phyloP scores from a whole-genome alignment of 2,888 invertebrate genomes.

The Leptopilina drosophilae region DNA sequence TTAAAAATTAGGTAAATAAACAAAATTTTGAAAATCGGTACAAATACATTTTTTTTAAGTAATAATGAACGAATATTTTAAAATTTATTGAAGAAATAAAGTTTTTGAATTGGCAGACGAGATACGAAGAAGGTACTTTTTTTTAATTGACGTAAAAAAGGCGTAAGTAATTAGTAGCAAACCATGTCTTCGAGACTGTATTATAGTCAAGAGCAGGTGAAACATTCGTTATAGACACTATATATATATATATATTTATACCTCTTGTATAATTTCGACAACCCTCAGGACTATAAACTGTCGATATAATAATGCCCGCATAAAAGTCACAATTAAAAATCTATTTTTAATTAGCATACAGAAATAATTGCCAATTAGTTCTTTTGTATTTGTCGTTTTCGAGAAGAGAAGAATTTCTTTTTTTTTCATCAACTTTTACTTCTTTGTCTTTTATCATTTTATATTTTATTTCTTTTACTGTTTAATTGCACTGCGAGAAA shows the following conservation, averaged over 20 bases:
- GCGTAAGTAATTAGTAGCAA: constrained; percentile 35
- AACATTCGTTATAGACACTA: constrained; percentile 11
- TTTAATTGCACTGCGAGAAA: too few species aligned
- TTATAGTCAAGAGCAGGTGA: constrained; percentile 31
- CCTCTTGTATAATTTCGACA: not conserved
- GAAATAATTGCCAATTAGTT: not conserved
- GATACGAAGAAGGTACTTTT: not conserved
- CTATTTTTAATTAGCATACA: not conserved
- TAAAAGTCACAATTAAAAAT: constrained; percentile 34
- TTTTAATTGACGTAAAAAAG: constrained; percentile 35
- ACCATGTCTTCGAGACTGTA: constrained; percentile 20
- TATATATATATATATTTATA: too few species aligned
- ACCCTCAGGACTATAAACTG: constrained; percentile 38
- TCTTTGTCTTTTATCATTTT: too few species aligned
- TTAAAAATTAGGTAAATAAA: too few species aligned
- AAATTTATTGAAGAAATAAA: not conserved
- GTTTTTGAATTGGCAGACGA: constrained; percentile 33
- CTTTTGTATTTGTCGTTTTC: not conserved
- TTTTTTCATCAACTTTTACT: not conserved
- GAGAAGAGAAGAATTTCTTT: too few species aligned
- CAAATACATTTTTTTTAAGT: too few species aligned
- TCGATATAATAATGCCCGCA: constrained; percentile 31
- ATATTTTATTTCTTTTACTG: too few species aligned
- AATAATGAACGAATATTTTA: too few species aligned
- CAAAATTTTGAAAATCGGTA: too few species aligned